phyloP scores from a whole-genome alignment of 2,797 vertebrate genomes.

The Dermochelys coriacea region DNA sequence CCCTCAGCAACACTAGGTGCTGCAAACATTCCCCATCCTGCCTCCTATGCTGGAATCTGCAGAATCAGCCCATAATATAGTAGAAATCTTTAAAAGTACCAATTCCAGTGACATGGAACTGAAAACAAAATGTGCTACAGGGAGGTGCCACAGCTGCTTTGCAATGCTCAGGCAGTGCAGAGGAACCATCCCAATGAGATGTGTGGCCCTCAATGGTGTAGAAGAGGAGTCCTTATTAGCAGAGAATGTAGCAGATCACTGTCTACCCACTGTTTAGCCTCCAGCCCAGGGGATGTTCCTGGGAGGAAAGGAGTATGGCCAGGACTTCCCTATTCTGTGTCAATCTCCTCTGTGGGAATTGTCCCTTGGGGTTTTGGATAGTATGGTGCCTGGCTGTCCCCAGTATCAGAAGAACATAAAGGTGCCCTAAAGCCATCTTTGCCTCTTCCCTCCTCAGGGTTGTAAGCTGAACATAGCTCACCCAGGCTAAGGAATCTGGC shows the following conservation, averaged over 20 bases:
- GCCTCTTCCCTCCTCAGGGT: fast-evolving
- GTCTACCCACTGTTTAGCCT: neutral
- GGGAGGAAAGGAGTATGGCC: fast-evolving
- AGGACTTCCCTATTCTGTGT: neutral
- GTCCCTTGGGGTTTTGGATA: neutral
- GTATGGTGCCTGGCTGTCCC: neutral
- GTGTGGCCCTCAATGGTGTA: neutral
- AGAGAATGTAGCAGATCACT: neutral
- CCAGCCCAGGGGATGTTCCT: neutral
- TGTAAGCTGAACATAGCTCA: neutral
- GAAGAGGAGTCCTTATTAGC: neutral
- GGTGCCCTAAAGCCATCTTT: neutral
- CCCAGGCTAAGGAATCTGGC: neutral
- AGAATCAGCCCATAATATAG: neutral
- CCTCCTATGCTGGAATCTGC: neutral
- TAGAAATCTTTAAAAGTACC: neutral
- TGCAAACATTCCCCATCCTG: neutral
- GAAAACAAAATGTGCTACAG: slow-evolving; percentile 37
- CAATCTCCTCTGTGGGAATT: fast-evolving
- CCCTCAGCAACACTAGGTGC: neutral
- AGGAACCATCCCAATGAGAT: neutral
- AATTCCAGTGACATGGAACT: neutral
- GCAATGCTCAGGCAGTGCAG: neutral
- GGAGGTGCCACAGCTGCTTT: neutral
- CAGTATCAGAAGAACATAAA: neutral